Evolutionary conservation across 2,797 vertebrate genomes (phyloP).

Genomic region (Rhynchonycteris naso): DNA sequence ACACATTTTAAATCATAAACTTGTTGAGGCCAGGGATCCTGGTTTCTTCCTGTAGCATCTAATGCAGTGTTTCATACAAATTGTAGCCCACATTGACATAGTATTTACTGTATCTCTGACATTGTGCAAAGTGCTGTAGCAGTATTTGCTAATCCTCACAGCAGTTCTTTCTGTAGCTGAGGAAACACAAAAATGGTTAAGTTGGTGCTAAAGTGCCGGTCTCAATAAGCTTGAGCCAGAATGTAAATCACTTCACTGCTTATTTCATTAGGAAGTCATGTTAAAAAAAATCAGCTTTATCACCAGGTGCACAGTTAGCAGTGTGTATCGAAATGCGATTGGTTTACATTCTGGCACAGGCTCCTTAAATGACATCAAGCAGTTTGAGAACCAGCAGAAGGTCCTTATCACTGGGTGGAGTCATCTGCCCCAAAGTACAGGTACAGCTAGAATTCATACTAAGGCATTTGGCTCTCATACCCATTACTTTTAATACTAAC

Average conservation of each 20-base stretch:
- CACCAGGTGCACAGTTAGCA: neutral
- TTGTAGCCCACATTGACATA: neutral
- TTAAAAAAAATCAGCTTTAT: neutral
- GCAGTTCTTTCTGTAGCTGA: neutral
- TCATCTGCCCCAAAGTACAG: neutral
- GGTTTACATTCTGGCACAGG: neutral
- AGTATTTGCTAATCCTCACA: slow-evolving; percentile 24
- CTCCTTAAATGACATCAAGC: neutral
- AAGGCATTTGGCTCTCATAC: neutral
- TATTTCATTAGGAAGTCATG: slow-evolving; percentile 2
- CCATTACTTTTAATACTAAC: neutral
- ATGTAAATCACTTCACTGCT: neutral
- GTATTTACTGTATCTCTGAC: slow-evolving; percentile 8
- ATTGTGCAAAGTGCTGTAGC: neutral
- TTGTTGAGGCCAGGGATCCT: neutral
- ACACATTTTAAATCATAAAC: neutral
- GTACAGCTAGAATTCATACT: neutral
- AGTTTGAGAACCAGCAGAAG: neutral
- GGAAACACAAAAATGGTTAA: slow-evolving; percentile 2
- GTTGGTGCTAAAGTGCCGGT: neutral
- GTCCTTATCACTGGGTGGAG: neutral
- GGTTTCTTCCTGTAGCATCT: neutral
- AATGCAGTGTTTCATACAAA: neutral
- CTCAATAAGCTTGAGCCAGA: slow-evolving; percentile 17
- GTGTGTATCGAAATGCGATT: neutral